A percentile compares a stretch with the other conserved stretches of the same genome.
phyloP scores from a whole-genome alignment of 2,797 vertebrate species.

The Varecia variegata region DNA sequence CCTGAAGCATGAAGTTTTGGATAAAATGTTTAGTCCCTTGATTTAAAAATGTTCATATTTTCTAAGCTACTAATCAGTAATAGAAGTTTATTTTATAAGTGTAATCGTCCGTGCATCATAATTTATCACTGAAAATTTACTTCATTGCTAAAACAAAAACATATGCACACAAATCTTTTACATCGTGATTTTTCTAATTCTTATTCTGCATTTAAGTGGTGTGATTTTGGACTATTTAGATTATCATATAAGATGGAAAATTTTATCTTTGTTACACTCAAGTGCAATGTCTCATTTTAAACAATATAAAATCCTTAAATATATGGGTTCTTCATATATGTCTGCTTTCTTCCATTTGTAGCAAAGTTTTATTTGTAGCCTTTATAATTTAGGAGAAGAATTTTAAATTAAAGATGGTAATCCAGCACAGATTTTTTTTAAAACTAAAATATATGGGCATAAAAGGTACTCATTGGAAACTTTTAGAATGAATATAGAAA shows the following conservation, averaged over 20 bases:
- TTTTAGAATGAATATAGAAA: neutral
- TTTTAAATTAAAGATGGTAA: slow-evolving; percentile 50
- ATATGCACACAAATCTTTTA: neutral
- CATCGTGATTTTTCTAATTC: neutral
- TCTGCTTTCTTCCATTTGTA: slow-evolving; percentile 16
- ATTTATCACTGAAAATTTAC: slow-evolving; percentile 1
- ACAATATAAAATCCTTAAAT: neutral
- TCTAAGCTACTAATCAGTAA: slow-evolving; percentile 72
- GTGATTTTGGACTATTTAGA: neutral
- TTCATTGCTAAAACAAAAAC: neutral
- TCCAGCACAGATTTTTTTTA: neutral
- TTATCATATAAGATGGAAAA: neutral
- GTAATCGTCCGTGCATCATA: neutral
- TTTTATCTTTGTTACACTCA: neutral
- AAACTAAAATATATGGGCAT: neutral
- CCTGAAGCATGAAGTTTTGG: slow-evolving; percentile 56
- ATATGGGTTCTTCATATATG: neutral
- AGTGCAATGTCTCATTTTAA: neutral
- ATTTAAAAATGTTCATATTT: slow-evolving; percentile 70
- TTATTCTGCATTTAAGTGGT: slow-evolving; percentile 31
- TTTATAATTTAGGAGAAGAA: slow-evolving; percentile 34
- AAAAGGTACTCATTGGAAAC: neutral
- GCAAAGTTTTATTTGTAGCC: neutral
- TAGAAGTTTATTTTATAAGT: slow-evolving; percentile 65
- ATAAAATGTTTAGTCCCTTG: slow-evolving; percentile 67